A percentile compares a stretch with the other conserved stretches of the same genome.
Evolutionary conservation across 2,888 invertebrate genomes (phyloP).

Genomic region (Synergus gifuensis): DNA sequence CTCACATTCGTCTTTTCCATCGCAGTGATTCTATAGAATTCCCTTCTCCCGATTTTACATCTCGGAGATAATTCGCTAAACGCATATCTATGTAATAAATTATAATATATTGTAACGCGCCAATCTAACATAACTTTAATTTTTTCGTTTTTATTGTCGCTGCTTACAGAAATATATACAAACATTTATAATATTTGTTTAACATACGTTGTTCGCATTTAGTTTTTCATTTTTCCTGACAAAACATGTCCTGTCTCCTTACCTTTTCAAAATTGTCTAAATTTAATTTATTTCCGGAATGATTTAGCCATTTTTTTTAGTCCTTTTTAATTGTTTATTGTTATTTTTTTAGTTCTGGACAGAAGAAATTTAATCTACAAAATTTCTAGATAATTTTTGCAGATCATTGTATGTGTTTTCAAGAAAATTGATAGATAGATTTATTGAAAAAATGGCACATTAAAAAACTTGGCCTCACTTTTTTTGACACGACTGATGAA

Average conservation of each 20-base stretch:
- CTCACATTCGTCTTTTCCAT: conserved; percentile 38
- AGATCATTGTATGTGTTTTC: no score
- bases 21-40: conserved; percentile 45
- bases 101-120: conserved; percentile 48
- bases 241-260: conserved; percentile 44
- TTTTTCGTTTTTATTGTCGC: conserved; percentile 48
- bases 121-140: conserved; percentile 47
- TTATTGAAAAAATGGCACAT: no score
- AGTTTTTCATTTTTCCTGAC: conserved; percentile 43
- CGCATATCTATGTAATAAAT: conserved; percentile 51
- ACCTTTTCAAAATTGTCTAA: conserved; percentile 45
- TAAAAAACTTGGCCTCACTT: no score
- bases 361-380: no score
- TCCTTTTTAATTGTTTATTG: background rate
- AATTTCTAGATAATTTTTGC: no score
- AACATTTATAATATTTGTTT: conserved; percentile 51
- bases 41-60: conserved; percentile 49
- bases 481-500: no score
- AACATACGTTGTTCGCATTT: conserved; percentile 44
- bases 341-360: background rate
- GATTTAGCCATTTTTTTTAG: background rate
- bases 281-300: background rate
- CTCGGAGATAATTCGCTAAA: conserved; percentile 48
- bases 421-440: no score
- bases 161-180: conserved; percentile 48